phyloP scores from a whole-genome alignment of 2,113 vertebrate genomes.

The Clarias macrocephalus region DNA sequence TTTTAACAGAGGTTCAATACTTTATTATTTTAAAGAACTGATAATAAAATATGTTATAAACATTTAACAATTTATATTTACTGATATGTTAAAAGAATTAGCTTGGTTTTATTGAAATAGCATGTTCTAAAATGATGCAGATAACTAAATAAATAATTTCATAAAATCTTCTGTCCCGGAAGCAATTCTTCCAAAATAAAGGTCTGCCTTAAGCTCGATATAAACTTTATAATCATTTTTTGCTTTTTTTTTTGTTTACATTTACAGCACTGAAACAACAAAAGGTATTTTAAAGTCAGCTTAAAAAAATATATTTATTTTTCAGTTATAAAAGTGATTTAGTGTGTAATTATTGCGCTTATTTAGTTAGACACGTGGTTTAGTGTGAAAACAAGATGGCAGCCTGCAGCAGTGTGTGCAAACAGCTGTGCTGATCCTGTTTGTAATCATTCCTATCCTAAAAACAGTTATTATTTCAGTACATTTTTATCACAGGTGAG shows the following conservation, averaged over 20 bases:
- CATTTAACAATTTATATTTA: neutral
- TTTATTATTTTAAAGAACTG: no score
- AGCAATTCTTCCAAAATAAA: neutral
- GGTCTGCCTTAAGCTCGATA: neutral
- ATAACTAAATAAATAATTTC: neutral
- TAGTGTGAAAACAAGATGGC: constrained; percentile 29
- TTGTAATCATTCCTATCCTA: neutral
- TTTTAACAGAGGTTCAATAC: no score
- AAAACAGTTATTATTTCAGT: no score
- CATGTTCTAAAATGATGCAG: neutral
- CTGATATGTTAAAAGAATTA: neutral
- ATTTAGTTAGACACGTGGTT: constrained; percentile 33
- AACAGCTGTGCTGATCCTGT: neutral
- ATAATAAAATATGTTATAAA: neutral
- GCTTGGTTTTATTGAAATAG: neutral
- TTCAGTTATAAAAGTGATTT: constrained; percentile 22
- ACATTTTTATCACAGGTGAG: neutral
- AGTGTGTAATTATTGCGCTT: neutral
- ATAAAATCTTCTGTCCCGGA: neutral
- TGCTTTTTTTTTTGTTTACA: neutral
- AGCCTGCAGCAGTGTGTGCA: constrained; percentile 6
- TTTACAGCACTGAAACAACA: neutral
- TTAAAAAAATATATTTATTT: neutral
- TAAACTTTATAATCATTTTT: neutral
- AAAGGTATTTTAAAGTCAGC: neutral